Percentiles rank a stretch among this genome's conserved stretches.
Evolutionary conservation across 2,888 invertebrate genomes (phyloP).

Genomic region (Scotopteryx bipunctaria): DNA sequence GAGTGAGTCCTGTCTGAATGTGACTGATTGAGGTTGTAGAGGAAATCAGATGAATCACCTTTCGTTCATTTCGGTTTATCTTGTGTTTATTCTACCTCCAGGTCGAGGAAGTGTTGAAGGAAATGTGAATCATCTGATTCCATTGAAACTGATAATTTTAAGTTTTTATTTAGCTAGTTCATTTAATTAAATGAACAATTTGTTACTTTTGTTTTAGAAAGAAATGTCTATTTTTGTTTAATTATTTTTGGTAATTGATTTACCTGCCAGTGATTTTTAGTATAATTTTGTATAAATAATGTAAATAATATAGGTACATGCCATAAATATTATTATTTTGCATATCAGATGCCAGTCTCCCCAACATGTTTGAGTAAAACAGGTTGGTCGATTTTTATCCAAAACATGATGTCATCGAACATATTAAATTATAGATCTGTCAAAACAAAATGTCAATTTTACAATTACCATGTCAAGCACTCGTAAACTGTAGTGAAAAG

Average conservation of each 20-base stretch:
- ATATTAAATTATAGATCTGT: too few species aligned
- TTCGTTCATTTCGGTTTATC: not conserved
- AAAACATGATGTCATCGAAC: too few species aligned
- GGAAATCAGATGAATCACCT: slow-evolving; percentile 4
- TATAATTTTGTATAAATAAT: slow-evolving; percentile 31
- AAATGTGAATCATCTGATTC: slow-evolving; percentile 9
- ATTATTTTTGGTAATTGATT: slow-evolving; percentile 48
- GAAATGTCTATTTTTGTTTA: slow-evolving; percentile 65
- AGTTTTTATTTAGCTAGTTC: slow-evolving; percentile 64
- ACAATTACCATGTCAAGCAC: too few species aligned
- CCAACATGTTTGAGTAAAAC: too few species aligned
- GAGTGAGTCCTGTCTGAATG: slow-evolving; percentile 44
- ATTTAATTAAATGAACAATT: slow-evolving; percentile 49
- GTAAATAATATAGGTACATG: slow-evolving; percentile 30
- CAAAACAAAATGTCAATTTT: too few species aligned
- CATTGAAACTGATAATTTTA: slow-evolving; percentile 39
- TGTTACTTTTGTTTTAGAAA: slow-evolving; percentile 76
- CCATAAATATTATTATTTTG: slow-evolving; percentile 23
- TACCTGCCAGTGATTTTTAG: slow-evolving; percentile 37
- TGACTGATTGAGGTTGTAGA: slow-evolving; percentile 6
- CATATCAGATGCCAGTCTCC: slow-evolving; percentile 13
- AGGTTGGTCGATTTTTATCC: too few species aligned
- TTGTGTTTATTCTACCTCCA: not conserved
- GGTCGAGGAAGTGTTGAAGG: not conserved
- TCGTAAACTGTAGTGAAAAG: too few species aligned